Evolutionary conservation across 2,888 invertebrate species (phyloP), one percentile per base, ranked within the genome.

Genomic region (Melangyna quadrimaculata): DNA sequence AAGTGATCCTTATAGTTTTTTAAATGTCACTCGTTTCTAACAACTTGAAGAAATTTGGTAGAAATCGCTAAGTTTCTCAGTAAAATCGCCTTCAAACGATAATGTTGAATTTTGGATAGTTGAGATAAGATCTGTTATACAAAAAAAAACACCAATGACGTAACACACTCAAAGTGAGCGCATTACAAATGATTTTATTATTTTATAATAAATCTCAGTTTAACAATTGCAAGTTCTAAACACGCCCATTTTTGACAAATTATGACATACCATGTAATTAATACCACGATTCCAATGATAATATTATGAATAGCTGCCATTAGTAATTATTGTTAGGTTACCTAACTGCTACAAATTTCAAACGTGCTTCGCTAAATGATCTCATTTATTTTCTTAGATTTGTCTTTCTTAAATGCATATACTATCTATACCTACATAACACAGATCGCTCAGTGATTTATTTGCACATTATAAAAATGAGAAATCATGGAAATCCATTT

Each of bases 321-420:
- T 83, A 70, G 70, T 70, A 83, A 78, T 83, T 73, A 45, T 71
- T 75, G 45, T 55, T 57, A 59, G 10, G 29, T 73, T 78, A 70
- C 19, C 61, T 45, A 78, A 63, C 55, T 43, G 70, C 70, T 55
- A 72, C 78, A 82, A 78, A 78, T 78, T 73, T 53, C 10, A 74
- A 83, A 74, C 83, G 83, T 83, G 73, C 78, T 69, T 40, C 61
- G 48, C 45, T 78, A 82, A 82, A 78, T 82, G 83, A 83, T 83
- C 73, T 83, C 83, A 83, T 83, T 74, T 73, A 48, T 69, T 78
- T 73, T 65, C 63, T 67, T 40, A 70, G 55, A 43, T 73, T 53
- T 81, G 24, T 2, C 17, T 55, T 14, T 35, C 3, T 57, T 32
- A 78, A 73, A 63, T 78, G 73, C 69, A 55, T 69, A 63, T n/a